Evolutionary conservation across 2,797 vertebrate species (phyloP).

Genomic region (Carcharodon carcharias): DNA sequence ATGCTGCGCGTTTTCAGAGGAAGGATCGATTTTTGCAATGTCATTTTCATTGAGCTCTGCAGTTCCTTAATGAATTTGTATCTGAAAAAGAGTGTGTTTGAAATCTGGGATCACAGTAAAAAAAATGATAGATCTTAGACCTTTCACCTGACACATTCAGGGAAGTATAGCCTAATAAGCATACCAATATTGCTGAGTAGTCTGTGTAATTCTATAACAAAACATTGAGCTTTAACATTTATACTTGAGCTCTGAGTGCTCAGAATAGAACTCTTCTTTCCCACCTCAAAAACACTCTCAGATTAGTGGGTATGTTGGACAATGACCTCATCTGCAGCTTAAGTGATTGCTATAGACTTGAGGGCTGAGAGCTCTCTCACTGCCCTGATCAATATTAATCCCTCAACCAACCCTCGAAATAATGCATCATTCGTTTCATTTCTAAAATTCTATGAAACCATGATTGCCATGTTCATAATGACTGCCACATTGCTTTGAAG

Average conservation of each 20-base stretch:
- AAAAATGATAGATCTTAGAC: no score
- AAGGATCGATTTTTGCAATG: neutral
- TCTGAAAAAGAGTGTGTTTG: neutral
- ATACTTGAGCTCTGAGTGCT: neutral
- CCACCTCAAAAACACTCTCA: neutral
- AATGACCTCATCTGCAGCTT: neutral
- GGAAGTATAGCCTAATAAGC: neutral
- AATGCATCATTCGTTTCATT: neutral
- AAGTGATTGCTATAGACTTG: neutral
- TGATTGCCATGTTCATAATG: neutral
- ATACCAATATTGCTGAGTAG: neutral
- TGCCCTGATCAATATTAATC: neutral
- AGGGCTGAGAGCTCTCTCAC: neutral
- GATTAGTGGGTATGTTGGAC: neutral
- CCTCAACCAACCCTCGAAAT: neutral
- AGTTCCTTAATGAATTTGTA: neutral
- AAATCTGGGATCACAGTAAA: neutral
- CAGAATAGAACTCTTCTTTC: neutral
- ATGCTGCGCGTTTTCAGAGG: constrained; percentile 15
- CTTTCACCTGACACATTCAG: neutral
- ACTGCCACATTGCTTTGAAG: no score
- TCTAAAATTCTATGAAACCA: neutral
- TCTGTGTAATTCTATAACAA: neutral
- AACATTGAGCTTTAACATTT: neutral
- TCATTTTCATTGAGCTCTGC: neutral